phyloP scores from a whole-genome alignment of 2,888 invertebrate genomes.

The Chymomyza fuscimana region DNA sequence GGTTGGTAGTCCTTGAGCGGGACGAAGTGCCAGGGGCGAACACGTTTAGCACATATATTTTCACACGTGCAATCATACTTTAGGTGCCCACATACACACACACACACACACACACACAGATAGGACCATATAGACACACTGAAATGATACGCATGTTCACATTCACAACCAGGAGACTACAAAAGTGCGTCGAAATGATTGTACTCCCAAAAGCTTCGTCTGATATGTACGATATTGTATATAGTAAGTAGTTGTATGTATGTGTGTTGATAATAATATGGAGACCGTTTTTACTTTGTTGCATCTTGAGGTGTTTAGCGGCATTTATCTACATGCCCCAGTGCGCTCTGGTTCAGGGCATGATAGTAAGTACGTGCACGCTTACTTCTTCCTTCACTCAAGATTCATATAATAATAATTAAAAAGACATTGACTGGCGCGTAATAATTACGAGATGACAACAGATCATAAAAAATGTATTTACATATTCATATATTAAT shows the following conservation, averaged over 20 bases:
- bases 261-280: conserved; percentile 50
- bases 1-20: neutral
- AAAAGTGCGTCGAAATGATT: conserved; percentile 61
- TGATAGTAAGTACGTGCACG: neutral
- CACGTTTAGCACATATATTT: conserved; percentile 73
- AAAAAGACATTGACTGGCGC: conserved; percentile 55
- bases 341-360: neutral
- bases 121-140: conserved; percentile 5
- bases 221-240: neutral
- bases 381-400: neutral
- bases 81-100: conserved; percentile 41
- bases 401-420: conserved; percentile 42
- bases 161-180: conserved; percentile 27
- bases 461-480: conserved; percentile 50
- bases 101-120: conserved; percentile 18
- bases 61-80: conserved; percentile 74
- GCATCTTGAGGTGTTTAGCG: neutral
- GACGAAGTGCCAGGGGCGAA: conserved; percentile 34
- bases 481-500: conserved; percentile 61
- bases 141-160: conserved; percentile 11
- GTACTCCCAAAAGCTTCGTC: neutral
- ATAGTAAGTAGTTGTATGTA: neutral
- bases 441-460: conserved; percentile 56
- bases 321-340: conserved; percentile 23
- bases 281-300: conserved; percentile 27